These are phyloP conservation scores for Sesia bembeciformis DNA, from an alignment of 2,888 invertebrate genomes.

Conservation along the genomic window DNA sequence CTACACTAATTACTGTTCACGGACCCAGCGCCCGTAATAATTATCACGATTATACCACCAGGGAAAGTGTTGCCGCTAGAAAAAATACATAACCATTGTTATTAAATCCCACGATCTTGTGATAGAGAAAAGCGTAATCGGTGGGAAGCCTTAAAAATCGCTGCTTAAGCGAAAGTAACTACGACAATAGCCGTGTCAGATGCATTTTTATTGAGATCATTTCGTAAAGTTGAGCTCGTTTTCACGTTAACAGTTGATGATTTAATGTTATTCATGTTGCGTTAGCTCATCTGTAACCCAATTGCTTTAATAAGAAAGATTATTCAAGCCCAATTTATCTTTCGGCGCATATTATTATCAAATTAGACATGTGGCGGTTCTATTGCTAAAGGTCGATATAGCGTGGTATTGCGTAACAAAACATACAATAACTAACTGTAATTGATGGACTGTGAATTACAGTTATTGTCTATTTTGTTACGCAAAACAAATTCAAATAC, in stretches of 20 bases:
- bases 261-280: too few species aligned
- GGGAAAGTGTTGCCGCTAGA: constrained; percentile 54
- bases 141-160: constrained; percentile 52
- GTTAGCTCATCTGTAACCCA: not conserved
- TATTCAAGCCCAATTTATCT: too few species aligned
- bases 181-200: constrained; percentile 32
- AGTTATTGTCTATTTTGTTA: too few species aligned
- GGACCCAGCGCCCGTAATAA: constrained; percentile 25
- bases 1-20: not conserved
- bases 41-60: constrained; percentile 40
- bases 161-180: constrained; percentile 54
- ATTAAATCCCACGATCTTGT: constrained; percentile 62
- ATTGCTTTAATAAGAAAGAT: not conserved
- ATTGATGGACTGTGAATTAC: too few species aligned
- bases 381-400: too few species aligned
- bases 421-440: too few species aligned
- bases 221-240: not conserved
- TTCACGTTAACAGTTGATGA: not conserved
- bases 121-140: constrained; percentile 66
- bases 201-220: constrained; percentile 3
- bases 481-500: too few species aligned
- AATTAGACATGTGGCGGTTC: too few species aligned
- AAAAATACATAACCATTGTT: constrained; percentile 62
- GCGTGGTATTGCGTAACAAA: too few species aligned
- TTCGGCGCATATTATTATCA: too few species aligned